phyloP scores from a whole-genome alignment of 2,113 vertebrate species.

The Mirza zaza region DNA sequence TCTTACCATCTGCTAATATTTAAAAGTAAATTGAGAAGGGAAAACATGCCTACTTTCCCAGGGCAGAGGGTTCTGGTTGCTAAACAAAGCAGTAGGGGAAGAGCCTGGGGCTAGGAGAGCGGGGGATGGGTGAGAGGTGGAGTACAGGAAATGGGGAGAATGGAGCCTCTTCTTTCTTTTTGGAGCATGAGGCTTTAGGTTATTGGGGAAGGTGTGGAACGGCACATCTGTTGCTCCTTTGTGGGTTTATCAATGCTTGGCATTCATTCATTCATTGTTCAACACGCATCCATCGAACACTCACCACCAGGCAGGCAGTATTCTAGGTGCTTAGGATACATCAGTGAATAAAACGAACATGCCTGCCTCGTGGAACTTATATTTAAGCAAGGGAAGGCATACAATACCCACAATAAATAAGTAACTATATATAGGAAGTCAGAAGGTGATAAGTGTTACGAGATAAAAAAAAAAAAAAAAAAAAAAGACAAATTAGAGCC shows the following conservation, averaged over 20 bases:
- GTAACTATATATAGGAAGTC: not conserved
- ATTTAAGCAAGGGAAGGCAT: not conserved
- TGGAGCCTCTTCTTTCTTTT: not conserved
- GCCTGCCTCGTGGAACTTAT: not conserved
- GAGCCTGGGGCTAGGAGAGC: not conserved
- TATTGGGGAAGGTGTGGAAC: not conserved
- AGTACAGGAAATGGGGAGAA: not conserved
- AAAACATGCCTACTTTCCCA: not conserved
- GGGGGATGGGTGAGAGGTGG: no score
- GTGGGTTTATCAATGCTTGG: not conserved
- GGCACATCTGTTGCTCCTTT: not conserved
- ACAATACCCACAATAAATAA: not conserved
- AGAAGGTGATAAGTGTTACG: not conserved
- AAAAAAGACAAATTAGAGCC: not conserved
- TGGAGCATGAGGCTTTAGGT: not conserved
- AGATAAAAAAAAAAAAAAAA: not conserved
- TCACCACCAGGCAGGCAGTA: not conserved
- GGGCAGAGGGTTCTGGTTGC: not conserved
- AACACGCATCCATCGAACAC: not conserved
- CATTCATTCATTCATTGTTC: not conserved
- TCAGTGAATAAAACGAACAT: not conserved
- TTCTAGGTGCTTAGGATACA: not conserved
- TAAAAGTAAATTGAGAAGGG: slow-evolving; percentile 1
- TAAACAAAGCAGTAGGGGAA: not conserved
- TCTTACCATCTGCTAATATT: not conserved